Evolutionary conservation across 1,140 invertebrate genomes (phyloP).

Genomic region (Rhyzopertha dominica): DNA sequence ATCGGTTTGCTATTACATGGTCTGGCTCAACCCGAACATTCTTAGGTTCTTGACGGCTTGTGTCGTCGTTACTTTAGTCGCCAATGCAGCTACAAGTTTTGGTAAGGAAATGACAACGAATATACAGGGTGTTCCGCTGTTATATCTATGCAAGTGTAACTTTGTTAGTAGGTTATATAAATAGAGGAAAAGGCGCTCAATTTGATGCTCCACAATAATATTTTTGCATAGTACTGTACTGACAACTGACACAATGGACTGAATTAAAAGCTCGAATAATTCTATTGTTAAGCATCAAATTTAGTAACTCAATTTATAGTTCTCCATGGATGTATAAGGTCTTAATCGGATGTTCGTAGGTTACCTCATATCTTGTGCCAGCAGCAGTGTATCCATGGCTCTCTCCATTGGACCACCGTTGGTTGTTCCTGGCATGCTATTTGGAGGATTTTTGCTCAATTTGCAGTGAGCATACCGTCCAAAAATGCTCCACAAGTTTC

Average conservation of each 20-base stretch:
- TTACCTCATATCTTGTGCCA: slow-evolving; percentile 83
- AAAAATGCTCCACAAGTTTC: no score
- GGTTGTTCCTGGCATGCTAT: slow-evolving; percentile 88
- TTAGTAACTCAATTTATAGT: no score
- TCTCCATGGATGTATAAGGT: no score
- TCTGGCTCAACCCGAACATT: slow-evolving; percentile 70
- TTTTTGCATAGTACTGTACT: no score
- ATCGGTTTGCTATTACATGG: slow-evolving; percentile 80
- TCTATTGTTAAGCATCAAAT: no score
- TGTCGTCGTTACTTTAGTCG: slow-evolving; percentile 72
- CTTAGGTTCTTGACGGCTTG: slow-evolving; percentile 70
- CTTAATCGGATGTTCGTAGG: slow-evolving; percentile 59
- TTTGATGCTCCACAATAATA: no score
- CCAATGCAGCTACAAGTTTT: slow-evolving; percentile 88
- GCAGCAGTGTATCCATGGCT: slow-evolving; percentile 75
- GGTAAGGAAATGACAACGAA: slow-evolving; percentile 69
- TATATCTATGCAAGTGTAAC: no score
- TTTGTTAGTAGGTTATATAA: no score
- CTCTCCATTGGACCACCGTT: slow-evolving; percentile 84
- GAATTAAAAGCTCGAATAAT: no score
- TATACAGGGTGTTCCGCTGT: no score
- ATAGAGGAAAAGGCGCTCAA: no score
- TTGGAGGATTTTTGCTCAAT: slow-evolving; percentile 95
- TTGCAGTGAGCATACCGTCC: slow-evolving; percentile 59
- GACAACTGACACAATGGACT: no score